Base-by-base conservation (phyloP, 2,888 invertebrate species). In the Coleophora deauratella region DNA sequence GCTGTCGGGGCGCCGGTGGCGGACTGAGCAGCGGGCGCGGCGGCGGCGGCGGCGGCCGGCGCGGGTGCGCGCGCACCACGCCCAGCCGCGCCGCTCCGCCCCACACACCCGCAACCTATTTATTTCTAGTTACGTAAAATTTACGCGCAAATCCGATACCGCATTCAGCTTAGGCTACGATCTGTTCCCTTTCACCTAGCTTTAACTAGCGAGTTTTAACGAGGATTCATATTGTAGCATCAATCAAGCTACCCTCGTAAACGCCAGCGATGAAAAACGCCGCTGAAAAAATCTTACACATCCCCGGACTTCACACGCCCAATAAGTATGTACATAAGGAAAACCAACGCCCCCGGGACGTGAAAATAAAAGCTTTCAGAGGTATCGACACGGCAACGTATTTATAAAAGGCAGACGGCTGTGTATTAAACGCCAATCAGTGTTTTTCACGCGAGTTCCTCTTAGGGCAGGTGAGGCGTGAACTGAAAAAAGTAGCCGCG, bases 71-170 rank as follows among this genome's bases (percentile, higher is more conserved):
- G 80, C 82, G 79, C 80, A 76, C 71, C 69, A 72, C 67, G 72
- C 67, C 74, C 77, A 72, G 78, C 76, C 78, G 73, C 71, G 57
- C 72, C 72, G 79, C 71, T 71, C 84, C 78, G 79, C 81, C 80
- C 80, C 78, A 74, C 79, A 73, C 76, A 79, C 84, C 82, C 82
- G 82, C 85, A 85, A 85, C 85, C 85, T 85, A 84, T 85, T 85
- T 84, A 82, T 84, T 82, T 77, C 81, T 82, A 82, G 85, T 85
- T 85, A 85, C 85, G 85, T 84, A 84, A 84, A 84, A 84, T 84
- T 84, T 84, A 84, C 85, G 82, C 82, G 81, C 78, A 81, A 81
- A 80, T 74, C 75, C 77, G 66, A 80, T 84, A 81, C 81, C 81
- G 84, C 84, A 79, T 79, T 79, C 68, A 73, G 72, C 77, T 74